Evolutionary conservation across 2,888 invertebrate genomes (phyloP).

Genomic region (Dugesia japonica): DNA sequence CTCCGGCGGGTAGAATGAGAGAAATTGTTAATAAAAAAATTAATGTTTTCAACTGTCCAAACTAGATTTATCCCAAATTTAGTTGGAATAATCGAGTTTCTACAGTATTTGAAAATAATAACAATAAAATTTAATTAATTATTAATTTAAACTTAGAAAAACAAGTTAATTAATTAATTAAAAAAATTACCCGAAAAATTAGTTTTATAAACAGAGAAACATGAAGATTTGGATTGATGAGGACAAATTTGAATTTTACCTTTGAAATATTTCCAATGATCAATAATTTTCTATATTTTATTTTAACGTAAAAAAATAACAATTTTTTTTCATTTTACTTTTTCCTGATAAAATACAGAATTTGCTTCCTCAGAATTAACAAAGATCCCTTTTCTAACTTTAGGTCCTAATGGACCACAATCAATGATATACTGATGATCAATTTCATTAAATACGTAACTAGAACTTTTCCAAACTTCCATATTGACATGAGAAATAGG

Average conservation of each 20-base stretch:
- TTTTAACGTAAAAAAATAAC: too few relatives aligned
- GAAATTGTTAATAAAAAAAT: too few relatives aligned
- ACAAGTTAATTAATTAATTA: too few relatives aligned
- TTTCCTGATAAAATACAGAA: too few relatives aligned
- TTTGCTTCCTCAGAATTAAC: neutral
- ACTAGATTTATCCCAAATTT: too few relatives aligned
- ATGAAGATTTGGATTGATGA: neutral
- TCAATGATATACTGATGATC: slow-evolving; percentile 25
- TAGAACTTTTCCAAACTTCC: slow-evolving; percentile 32
- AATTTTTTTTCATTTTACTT: neutral
- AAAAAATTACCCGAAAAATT: neutral
- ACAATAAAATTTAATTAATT: too few relatives aligned
- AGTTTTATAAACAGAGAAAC: neutral
- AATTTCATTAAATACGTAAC: neutral
- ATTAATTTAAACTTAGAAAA: too few relatives aligned
- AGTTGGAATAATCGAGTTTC: too few relatives aligned
- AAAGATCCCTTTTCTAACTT: neutral
- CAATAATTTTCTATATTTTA: neutral
- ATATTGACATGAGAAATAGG: slow-evolving; percentile 27
- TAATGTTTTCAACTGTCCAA: too few relatives aligned
- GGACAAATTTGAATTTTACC: neutral
- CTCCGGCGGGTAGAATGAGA: too few relatives aligned
- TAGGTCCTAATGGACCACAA: slow-evolving; percentile 33
- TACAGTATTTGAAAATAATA: too few relatives aligned
- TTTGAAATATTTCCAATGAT: slow-evolving; percentile 6